phyloP scores from a whole-genome alignment of 2,797 vertebrate species.

The Hyperoplus lanceolatus region DNA sequence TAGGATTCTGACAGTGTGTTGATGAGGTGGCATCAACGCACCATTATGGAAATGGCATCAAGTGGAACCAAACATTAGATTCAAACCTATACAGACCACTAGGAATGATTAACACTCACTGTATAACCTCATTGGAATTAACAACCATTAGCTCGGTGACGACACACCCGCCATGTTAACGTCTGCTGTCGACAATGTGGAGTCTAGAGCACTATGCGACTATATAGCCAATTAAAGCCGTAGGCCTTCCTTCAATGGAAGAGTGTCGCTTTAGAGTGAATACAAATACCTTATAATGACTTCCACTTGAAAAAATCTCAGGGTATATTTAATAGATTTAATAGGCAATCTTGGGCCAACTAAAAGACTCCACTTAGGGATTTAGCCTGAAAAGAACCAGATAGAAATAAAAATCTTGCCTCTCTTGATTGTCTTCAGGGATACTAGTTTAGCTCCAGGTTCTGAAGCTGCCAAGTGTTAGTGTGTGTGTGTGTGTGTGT shows the following conservation, averaged over 20 bases:
- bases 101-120: conserved; percentile 50
- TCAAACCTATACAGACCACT: conserved; percentile 32
- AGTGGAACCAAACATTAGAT: conserved; percentile 59
- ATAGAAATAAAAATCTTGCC: background rate
- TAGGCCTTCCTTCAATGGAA: background rate
- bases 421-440: conserved; percentile 4
- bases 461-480: conserved; percentile 16
- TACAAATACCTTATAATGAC: conserved; percentile 27
- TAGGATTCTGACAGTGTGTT: conserved; percentile 31
- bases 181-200: background rate
- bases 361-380: conserved; percentile 19
- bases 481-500: conserved; percentile 37
- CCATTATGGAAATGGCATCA: conserved; percentile 51
- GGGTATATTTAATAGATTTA: conserved; percentile 20
- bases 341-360: conserved; percentile 12
- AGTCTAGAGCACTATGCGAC: background rate
- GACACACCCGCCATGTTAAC: conserved; percentile 33
- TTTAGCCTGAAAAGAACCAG: conserved; percentile 8
- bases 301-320: conserved; percentile 18
- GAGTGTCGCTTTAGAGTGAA: background rate
- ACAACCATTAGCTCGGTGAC: conserved; percentile 31
- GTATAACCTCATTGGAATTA: conserved; percentile 41
- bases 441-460: conserved; percentile 24
- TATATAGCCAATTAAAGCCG: background rate
- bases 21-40: conserved; percentile 44